Evolutionary conservation across 2,797 vertebrate species (phyloP).

Genomic region (Sternarchorhynchus goeldii): DNA sequence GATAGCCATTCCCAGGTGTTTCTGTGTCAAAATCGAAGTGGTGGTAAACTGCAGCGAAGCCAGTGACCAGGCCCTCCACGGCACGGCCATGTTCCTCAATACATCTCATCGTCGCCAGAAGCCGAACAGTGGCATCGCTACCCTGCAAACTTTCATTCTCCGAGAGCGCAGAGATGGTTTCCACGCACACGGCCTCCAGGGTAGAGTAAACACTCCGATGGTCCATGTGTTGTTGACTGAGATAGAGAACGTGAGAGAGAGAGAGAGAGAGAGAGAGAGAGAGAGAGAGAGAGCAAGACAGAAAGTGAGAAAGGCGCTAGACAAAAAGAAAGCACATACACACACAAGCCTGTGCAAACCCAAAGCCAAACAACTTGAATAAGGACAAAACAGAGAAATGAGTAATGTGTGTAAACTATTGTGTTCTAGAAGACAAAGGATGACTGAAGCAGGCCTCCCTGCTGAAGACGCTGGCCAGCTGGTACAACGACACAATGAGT

Average conservation of each 20-base stretch:
- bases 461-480: not conserved
- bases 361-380: conserved; percentile 1
- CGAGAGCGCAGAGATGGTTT: conserved; percentile 61
- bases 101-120: conserved; percentile 61
- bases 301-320: not conserved
- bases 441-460: conserved; percentile 19
- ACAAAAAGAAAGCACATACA: not conserved
- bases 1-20: conserved; percentile 78
- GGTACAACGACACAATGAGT: conserved; percentile 17
- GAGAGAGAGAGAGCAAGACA: conserved; percentile 15
- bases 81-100: conserved; percentile 71
- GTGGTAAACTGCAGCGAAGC: conserved; percentile 70
- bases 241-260: conserved; percentile 8
- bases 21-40: conserved; percentile 75
- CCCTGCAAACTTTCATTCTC: conserved; percentile 48
- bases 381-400: conserved; percentile 24
- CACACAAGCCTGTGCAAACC: not conserved
- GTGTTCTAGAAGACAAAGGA: conserved; percentile 21
- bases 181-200: conserved; percentile 68
- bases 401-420: conserved; percentile 37
- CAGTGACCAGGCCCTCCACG: conserved; percentile 65
- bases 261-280: not conserved
- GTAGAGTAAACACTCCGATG: conserved; percentile 64
- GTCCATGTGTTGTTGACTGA: conserved; percentile 69
- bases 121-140: conserved; percentile 57